Conservation (phyloP, 2,888 invertebrate genomes). For the Coleophora deauratella region DNA sequence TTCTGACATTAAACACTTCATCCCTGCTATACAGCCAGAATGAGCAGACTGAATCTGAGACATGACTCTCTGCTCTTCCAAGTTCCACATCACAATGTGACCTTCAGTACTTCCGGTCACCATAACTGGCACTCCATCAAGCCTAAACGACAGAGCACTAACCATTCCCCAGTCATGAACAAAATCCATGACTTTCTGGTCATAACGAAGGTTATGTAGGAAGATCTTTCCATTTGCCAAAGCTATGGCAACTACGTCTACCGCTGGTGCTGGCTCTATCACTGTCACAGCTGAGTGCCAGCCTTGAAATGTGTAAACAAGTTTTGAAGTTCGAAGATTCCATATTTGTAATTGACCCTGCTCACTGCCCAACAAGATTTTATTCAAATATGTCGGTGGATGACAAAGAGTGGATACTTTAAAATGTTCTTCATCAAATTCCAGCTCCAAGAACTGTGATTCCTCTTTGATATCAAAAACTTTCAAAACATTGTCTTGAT, state of each 20-base stretch:
- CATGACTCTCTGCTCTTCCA: slow-evolving; percentile 85
- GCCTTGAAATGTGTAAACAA: slow-evolving; percentile 84
- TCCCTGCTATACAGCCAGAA: slow-evolving; percentile 80
- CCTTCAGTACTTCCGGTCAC: slow-evolving; percentile 87
- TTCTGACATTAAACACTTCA: slow-evolving; percentile 89
- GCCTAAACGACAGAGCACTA: slow-evolving; percentile 87
- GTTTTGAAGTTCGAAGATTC: slow-evolving; percentile 87
- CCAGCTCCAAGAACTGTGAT: slow-evolving; percentile 78
- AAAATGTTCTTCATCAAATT: slow-evolving; percentile 80
- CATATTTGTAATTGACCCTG: slow-evolving; percentile 91
- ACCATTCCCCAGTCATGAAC: slow-evolving; percentile 94
- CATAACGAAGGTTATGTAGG: slow-evolving; percentile 89
- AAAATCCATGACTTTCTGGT: slow-evolving; percentile 88
- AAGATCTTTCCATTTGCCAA: slow-evolving; percentile 86
- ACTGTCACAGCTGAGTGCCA: slow-evolving; percentile 83
- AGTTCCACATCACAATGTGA: slow-evolving; percentile 94
- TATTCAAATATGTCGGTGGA: slow-evolving; percentile 96
- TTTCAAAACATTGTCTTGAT: slow-evolving; percentile 82
- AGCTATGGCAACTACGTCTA: slow-evolving; percentile 94
- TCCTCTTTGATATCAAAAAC: slow-evolving; percentile 90
- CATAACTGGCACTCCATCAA: slow-evolving; percentile 90
- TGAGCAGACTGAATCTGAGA: slow-evolving; percentile 90
- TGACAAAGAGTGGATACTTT: slow-evolving; percentile 88
- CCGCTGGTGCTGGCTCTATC: slow-evolving; percentile 90
- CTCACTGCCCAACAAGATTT: slow-evolving; percentile 89